A percentile compares a stretch with the other conserved stretches of the same genome.
Conservation (phyloP, 2,797 vertebrate genomes). For the Caiman crocodilus region DNA sequence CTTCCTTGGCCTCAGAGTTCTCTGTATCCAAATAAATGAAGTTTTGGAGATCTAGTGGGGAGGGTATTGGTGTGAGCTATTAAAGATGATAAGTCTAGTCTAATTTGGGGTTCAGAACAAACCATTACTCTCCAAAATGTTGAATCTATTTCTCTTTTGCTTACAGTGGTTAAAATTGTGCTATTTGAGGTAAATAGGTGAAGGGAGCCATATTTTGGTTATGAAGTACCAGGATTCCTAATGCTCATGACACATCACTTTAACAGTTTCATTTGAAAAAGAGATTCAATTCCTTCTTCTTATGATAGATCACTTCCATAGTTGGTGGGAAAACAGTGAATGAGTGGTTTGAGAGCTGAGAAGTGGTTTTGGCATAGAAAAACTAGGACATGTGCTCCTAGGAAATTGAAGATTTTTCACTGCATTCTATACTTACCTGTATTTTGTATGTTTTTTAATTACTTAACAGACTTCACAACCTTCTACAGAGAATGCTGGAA, state of each 20-base stretch:
- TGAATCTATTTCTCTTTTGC: not conserved
- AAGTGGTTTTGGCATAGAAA: not conserved
- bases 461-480: constrained; percentile 67
- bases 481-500: constrained; percentile 76
- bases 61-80: not conserved
- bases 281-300: not conserved
- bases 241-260: not conserved
- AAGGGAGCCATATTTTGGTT: not conserved
- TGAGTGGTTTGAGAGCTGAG: not conserved
- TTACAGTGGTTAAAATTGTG: not conserved
- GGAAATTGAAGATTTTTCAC: not conserved
- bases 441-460: constrained; percentile 11
- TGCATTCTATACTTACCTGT: not conserved
- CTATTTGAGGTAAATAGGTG: not conserved
- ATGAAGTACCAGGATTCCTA: not conserved
- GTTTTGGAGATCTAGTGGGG: not conserved
- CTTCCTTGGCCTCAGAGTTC: not conserved
- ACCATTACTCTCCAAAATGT: not conserved
- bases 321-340: not conserved
- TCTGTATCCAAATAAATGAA: not conserved
- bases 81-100: not conserved
- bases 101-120: not conserved
- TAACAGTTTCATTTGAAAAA: not conserved
- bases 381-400: not conserved
- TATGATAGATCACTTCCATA: not conserved